These are phyloP conservation scores for Actenoides lindsayi DNA, from an alignment of 2,113 vertebrate species.

Conservation along the genomic window DNA sequence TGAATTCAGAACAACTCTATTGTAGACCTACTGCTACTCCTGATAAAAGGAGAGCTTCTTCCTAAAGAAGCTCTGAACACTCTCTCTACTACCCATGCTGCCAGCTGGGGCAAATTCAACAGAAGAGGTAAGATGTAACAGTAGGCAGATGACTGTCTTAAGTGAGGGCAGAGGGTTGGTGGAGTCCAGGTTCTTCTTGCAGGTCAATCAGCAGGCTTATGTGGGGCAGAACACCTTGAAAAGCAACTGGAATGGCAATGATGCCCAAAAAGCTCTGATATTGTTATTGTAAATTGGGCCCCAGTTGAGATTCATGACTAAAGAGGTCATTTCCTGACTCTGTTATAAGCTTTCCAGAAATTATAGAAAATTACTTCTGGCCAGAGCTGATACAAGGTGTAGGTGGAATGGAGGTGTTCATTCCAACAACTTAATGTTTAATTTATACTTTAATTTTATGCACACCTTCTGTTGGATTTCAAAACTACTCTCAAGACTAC, in stretches of 20 bases:
- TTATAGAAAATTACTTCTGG: background rate
- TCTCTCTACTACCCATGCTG: background rate
- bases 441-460: background rate
- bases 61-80: background rate
- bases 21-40: background rate
- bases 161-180: background rate
- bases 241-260: background rate
- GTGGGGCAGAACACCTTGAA: background rate
- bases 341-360: background rate
- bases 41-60: background rate
- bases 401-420: background rate
- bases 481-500: background rate
- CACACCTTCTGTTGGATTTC: background rate
- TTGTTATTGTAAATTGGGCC: background rate
- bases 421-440: background rate
- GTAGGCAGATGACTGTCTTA: background rate
- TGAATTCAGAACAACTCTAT: background rate
- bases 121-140: background rate
- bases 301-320: background rate
- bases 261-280: accelerated
- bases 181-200: background rate
- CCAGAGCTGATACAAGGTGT: background rate
- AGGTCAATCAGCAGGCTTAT: background rate
- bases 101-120: background rate
- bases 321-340: background rate